phyloP scores from a whole-genome alignment of 2,113 vertebrate species.

The Chlamydotis undulata region DNA sequence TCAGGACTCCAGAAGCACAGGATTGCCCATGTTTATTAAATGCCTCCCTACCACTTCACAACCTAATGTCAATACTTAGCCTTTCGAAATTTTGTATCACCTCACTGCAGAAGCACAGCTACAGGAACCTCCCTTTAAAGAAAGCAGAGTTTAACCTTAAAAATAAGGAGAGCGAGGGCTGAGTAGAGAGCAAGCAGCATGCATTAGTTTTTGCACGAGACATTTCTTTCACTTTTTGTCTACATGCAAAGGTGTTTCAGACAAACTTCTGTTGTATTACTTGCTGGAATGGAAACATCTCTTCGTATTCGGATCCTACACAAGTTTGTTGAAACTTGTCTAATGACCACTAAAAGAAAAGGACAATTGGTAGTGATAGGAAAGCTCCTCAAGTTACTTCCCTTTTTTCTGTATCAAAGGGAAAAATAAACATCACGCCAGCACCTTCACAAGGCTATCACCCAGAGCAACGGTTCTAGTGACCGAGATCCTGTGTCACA shows the following conservation, averaged over 20 bases:
- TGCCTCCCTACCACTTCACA: not conserved
- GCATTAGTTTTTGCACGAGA: not conserved
- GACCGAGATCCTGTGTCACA: not conserved
- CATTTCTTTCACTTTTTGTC: not conserved
- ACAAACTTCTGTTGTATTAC: not conserved
- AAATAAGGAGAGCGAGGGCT: not conserved
- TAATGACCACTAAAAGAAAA: not conserved
- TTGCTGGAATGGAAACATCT: not conserved
- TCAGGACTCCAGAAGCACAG: not conserved
- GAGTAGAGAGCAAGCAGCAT: not conserved
- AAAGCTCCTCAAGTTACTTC: not conserved
- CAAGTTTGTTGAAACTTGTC: not conserved
- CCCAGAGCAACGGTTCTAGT: not conserved
- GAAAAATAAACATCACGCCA: not conserved
- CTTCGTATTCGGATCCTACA: not conserved
- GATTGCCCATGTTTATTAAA: not conserved
- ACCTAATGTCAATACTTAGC: not conserved
- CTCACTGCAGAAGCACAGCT: not conserved
- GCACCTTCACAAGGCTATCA: not conserved
- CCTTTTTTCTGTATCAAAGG: not conserved
- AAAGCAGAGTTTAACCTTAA: not conserved
- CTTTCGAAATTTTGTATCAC: not conserved
- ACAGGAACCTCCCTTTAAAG: not conserved
- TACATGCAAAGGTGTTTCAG: not conserved
- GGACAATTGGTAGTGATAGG: not conserved